Evolutionary conservation across 2,888 invertebrate species (phyloP).

Genomic region (Luperina testacea): DNA sequence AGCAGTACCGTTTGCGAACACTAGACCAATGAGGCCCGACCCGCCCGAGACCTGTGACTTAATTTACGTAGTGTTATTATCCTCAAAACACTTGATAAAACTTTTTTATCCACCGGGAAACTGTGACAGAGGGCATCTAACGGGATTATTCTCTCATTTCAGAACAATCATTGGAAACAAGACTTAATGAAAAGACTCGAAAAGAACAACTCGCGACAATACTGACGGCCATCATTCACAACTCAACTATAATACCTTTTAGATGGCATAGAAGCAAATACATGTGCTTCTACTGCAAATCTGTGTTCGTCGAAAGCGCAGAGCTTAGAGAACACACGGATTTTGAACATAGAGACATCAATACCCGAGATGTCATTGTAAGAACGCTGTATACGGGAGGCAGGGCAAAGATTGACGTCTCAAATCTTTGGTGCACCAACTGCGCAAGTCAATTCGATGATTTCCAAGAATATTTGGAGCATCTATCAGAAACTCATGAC

Average conservation of each 20-base stretch:
- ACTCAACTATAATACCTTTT: conserved; percentile 66
- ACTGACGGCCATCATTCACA: conserved; percentile 57
- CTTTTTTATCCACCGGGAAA: neutral
- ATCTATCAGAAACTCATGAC: conserved; percentile 66
- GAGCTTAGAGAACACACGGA: conserved; percentile 65
- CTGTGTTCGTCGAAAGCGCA: conserved; percentile 46
- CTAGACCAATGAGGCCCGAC: too few relatives aligned
- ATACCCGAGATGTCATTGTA: conserved; percentile 65
- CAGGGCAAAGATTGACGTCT: conserved; percentile 73
- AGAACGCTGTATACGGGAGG: conserved; percentile 55
- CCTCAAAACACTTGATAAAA: neutral
- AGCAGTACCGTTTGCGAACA: neutral
- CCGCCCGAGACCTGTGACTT: too few relatives aligned
- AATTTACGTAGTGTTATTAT: neutral
- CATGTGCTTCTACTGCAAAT: conserved; percentile 66
- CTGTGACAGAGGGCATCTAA: conserved; percentile 52
- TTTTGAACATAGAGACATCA: conserved; percentile 68
- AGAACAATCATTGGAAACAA: conserved; percentile 43
- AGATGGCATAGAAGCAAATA: conserved; percentile 63
- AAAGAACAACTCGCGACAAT: conserved; percentile 58
- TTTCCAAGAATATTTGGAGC: conserved; percentile 71
- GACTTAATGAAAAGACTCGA: conserved; percentile 48
- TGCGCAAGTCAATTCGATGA: conserved; percentile 65
- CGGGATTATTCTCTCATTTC: conserved; percentile 56
- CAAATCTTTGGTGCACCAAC: conserved; percentile 71